These are phyloP conservation scores for Chrysemys picta DNA, from an alignment of 2,113 vertebrate genomes.

Conservation along the genomic window DNA sequence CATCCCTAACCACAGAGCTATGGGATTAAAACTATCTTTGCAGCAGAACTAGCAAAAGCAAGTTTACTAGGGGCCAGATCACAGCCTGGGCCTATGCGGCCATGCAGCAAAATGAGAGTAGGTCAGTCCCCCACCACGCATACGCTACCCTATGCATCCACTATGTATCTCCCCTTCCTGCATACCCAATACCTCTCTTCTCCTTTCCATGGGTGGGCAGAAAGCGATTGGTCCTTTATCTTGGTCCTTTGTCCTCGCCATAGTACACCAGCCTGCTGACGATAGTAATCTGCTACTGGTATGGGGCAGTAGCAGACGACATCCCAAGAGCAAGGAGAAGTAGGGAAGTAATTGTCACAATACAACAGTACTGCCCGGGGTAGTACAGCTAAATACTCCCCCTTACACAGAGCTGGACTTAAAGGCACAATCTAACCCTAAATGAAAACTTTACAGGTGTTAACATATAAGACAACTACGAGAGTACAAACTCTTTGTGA, in stretches of 20 bases:
- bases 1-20: background rate
- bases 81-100: background rate
- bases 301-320: background rate
- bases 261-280: too few species aligned
- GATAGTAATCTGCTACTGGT: background rate
- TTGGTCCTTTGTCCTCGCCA: too few species aligned
- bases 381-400: background rate
- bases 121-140: background rate
- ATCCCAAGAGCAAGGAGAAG: background rate
- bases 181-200: background rate
- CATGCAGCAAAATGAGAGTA: background rate
- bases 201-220: background rate
- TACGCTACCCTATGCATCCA: background rate
- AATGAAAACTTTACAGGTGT: constrained; percentile 59
- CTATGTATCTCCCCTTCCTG: background rate
- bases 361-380: background rate
- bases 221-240: too few species aligned
- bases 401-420: background rate
- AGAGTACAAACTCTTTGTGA: constrained; percentile 49
- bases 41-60: background rate
- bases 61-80: background rate
- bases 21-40: background rate
- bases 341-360: background rate
- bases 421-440: background rate
- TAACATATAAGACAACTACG: constrained; percentile 15